These are phyloP conservation scores for Polyodon spathula DNA, from an alignment of 2,113 vertebrate genomes.

Conservation along the genomic window DNA sequence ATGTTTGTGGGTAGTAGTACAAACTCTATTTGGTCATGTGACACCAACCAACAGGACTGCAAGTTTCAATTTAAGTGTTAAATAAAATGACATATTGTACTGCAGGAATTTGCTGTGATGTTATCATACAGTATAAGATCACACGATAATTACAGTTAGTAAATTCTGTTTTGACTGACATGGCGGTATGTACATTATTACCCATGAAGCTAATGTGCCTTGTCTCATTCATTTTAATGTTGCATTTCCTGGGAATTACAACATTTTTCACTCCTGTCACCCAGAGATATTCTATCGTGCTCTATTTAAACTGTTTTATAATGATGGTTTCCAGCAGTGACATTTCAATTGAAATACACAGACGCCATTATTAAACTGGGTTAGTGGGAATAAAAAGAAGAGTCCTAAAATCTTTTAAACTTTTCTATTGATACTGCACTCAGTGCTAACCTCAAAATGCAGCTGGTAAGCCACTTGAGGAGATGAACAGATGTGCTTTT, in stretches of 20 bases:
- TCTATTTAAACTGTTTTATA: slow-evolving; percentile 56
- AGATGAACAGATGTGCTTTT: slow-evolving; percentile 38
- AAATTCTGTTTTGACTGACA: not conserved
- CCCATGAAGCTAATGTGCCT: slow-evolving; percentile 46
- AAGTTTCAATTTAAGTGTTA: too few relatives aligned
- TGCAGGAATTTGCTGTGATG: too few relatives aligned
- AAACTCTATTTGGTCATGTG: too few relatives aligned
- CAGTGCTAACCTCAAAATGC: too few relatives aligned
- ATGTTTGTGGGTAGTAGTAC: too few relatives aligned
- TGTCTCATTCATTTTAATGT: slow-evolving; percentile 54
- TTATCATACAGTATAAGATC: too few relatives aligned
- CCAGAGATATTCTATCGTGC: slow-evolving; percentile 44
- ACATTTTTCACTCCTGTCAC: slow-evolving; percentile 52
- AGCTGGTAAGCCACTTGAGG: not conserved
- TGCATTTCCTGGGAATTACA: slow-evolving; percentile 47
- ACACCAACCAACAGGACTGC: too few relatives aligned
- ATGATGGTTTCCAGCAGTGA: slow-evolving; percentile 58
- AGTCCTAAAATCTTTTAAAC: slow-evolving; percentile 5
- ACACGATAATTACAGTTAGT: too few relatives aligned
- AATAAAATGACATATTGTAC: too few relatives aligned
- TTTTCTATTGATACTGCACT: too few relatives aligned
- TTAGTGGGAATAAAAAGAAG: slow-evolving; percentile 18
- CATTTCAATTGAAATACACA: slow-evolving; percentile 58
- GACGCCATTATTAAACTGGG: slow-evolving; percentile 39
- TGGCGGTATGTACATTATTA: slow-evolving; percentile 52